These are phyloP conservation scores for Sebastes steindachneri DNA, from an alignment of 2,797 vertebrate genomes.

Conservation along the genomic window DNA sequence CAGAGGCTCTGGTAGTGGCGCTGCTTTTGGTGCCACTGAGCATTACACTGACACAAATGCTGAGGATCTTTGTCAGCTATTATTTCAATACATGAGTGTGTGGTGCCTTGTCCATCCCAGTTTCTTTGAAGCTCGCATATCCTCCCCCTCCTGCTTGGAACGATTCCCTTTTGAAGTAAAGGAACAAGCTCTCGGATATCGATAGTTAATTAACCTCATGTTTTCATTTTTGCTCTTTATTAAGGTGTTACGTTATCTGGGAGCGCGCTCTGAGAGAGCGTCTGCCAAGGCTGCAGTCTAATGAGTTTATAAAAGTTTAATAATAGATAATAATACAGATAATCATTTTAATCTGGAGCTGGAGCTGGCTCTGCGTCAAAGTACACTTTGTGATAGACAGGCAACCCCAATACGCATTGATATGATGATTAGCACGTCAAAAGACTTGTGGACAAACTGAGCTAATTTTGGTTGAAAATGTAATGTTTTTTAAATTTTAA, in stretches of 20 bases:
- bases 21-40: constrained; percentile 82
- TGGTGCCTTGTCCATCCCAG: constrained; percentile 71
- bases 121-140: constrained; percentile 62
- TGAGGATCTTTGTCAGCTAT: constrained; percentile 85
- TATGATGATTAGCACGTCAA: not conserved
- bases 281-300: not conserved
- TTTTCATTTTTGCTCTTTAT: constrained; percentile 9
- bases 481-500: not conserved
- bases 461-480: not conserved
- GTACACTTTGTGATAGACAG: not conserved
- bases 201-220: constrained; percentile 39
- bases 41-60: constrained; percentile 79
- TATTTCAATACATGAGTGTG: constrained; percentile 82
- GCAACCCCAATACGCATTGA: no score
- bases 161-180: constrained; percentile 38
- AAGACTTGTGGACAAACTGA: not conserved
- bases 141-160: constrained; percentile 50
- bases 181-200: constrained; percentile 17
- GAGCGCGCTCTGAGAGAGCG: not conserved
- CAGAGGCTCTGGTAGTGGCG: constrained; percentile 72
- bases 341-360: not conserved
- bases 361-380: not conserved
- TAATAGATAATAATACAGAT: not conserved
- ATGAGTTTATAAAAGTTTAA: not conserved
- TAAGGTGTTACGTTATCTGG: not conserved